Conservation (phyloP, 2,888 invertebrate species). For the Mythimna lalbum region DNA sequence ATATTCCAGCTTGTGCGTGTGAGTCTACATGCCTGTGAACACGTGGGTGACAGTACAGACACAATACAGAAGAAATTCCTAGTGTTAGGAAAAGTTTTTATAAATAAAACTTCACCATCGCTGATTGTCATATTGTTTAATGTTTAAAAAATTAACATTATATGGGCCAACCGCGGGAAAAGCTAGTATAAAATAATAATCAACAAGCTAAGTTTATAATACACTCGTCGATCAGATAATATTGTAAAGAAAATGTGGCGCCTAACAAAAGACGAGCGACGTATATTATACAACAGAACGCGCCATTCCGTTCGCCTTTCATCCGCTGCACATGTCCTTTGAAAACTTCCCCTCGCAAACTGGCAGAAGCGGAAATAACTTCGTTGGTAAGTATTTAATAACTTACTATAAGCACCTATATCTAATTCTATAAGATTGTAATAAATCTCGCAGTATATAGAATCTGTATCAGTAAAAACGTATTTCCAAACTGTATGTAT, state of each 20-base stretch:
- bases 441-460: no score
- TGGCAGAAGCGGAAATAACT: slow-evolving; percentile 13
- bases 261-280: slow-evolving; percentile 23
- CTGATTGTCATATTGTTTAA: background rate
- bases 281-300: slow-evolving; percentile 11
- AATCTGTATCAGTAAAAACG: no score
- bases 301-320: slow-evolving; percentile 9
- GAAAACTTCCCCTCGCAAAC: slow-evolving; percentile 5
- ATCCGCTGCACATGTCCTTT: slow-evolving; percentile 22
- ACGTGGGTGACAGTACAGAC: no score
- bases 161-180: background rate
- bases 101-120: background rate
- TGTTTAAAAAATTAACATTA: background rate
- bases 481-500: no score
- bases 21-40: no score
- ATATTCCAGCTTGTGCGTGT: no score
- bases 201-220: background rate
- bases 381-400: slow-evolving; percentile 14
- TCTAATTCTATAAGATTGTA: background rate
- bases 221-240: background rate
- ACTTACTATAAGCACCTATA: background rate
- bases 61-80: no score
- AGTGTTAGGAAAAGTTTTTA: no score
- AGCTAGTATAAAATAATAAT: background rate
- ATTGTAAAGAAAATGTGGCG: slow-evolving; percentile 11